Evolutionary conservation across 2,113 vertebrate species (phyloP), one percentile per base, ranked within the genome.

Genomic region (Leptocoma aspasia): DNA sequence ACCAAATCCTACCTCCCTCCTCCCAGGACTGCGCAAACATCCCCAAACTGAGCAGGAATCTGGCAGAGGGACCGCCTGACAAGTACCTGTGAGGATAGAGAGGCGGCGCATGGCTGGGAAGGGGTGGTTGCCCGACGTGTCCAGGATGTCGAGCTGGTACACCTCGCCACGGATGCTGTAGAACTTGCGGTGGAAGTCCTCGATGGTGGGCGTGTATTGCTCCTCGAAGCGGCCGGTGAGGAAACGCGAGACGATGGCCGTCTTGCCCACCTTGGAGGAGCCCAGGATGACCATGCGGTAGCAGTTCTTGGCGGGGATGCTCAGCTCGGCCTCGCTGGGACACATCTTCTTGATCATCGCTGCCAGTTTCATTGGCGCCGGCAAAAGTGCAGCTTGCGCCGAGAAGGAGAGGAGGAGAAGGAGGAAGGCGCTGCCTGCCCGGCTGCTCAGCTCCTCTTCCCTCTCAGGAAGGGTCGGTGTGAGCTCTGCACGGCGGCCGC

Each of bases 131-230:
- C 99, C 99, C 0, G 99, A 99, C 0, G 99, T 99, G 97, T 99
- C 99, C 71, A 99, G 97, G 92, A 99, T 99, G 97, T 99, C 99
- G 13, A 99, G 98, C 97, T 99, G 99, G 96, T 99, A 99, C 45
- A 99, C 98, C 81, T 99, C 99, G 9, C 99, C 99, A 2, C 99
- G 98, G 97, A 99, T 99, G 97, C 98, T 99, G 98, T 99, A 99
- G 95, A 99, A 98, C 98, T 99, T 99, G 98, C 99, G 98, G 98
- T 99, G 99, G 97, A 99, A 99, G 97, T 99, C 99, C 97, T 99
- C 99, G 72, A 99, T 99, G 91, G 99, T 99, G 85, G 99, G 99
- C 4, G 99, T 99, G 98, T 99, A 99, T 84, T 99, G 98, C 83
- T 99, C 99, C 27, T 99, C 99, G 85, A 99, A 99, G 94, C 98